Evolutionary conservation across 2,797 vertebrate genomes (phyloP).

Genomic region (Macrochelys suwanniensis): DNA sequence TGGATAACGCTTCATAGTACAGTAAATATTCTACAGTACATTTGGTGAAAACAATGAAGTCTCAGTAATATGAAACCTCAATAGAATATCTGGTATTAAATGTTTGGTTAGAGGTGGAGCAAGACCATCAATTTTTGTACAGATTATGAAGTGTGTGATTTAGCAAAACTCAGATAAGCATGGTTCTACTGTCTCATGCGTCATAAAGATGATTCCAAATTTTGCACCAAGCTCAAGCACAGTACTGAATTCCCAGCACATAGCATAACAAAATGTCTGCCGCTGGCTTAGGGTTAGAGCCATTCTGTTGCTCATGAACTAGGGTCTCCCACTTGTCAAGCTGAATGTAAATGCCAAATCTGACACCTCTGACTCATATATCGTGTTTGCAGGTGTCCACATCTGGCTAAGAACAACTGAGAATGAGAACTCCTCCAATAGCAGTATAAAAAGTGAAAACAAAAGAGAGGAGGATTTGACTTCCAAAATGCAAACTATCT

Average conservation of each 20-base stretch:
- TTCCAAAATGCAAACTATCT: constrained; percentile 37
- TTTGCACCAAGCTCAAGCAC: constrained; percentile 21
- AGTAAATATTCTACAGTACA: background rate
- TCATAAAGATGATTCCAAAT: constrained; percentile 15
- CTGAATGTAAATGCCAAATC: constrained; percentile 56
- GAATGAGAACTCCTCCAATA: constrained; percentile 67
- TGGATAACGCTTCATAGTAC: background rate
- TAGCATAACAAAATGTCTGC: constrained; percentile 50
- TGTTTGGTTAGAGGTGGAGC: background rate
- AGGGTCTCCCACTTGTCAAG: constrained; percentile 64
- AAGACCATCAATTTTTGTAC: rapidly evolving
- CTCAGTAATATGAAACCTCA: background rate
- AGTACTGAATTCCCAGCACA: constrained; percentile 34
- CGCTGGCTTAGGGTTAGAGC: constrained; percentile 59
- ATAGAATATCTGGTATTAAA: background rate
- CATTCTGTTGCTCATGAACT: constrained; percentile 57
- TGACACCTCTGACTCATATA: constrained; percentile 72
- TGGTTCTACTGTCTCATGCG: background rate
- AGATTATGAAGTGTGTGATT: background rate
- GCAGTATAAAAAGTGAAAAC: constrained; percentile 57
- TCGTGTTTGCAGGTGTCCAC: constrained; percentile 73
- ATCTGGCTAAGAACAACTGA: constrained; percentile 74
- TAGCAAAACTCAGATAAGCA: constrained; percentile 39
- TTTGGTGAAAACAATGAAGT: constrained; percentile 11
- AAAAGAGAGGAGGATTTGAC: constrained; percentile 46